phyloP scores from a whole-genome alignment of 2,888 invertebrate species.

The Euproctis similis region DNA sequence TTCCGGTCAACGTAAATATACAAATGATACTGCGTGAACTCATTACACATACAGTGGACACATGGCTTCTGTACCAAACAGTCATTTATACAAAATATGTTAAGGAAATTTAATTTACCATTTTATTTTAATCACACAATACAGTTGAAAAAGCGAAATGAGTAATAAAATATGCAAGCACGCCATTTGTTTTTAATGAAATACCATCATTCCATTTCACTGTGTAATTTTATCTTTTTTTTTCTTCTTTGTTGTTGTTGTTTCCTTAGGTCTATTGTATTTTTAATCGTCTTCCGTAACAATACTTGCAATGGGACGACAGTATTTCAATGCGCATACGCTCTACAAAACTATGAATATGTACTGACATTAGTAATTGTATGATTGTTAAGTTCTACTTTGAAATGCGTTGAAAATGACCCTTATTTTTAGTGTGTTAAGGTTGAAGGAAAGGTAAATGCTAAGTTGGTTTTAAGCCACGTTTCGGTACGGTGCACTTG shows the following conservation, averaged over 20 bases:
- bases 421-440: constrained; percentile 12
- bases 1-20: no score
- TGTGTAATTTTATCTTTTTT: constrained; percentile 44
- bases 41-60: no score
- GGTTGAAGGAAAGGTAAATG: constrained; percentile 15
- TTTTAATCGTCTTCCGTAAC: constrained; percentile 49
- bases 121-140: constrained; percentile 4
- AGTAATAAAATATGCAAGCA: constrained; percentile 15
- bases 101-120: constrained; percentile 1
- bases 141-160: constrained; percentile 11
- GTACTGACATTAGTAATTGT: constrained; percentile 41
- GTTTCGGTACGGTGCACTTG: constrained; percentile 72
- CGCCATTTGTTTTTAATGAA: constrained; percentile 22
- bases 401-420: no score
- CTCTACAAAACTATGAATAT: constrained; percentile 62
- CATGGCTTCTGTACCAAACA: no score
- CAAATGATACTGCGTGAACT: no score
- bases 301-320: constrained; percentile 54
- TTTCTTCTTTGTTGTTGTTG: constrained; percentile 40
- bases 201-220: constrained; percentile 30
- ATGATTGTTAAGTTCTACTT: no score
- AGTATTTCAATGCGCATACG: constrained; percentile 63
- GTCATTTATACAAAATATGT: no score
- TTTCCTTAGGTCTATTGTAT: constrained; percentile 40
- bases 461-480: constrained; percentile 38